phyloP scores from a whole-genome alignment of 2,113 vertebrate species.

The Rhipidura dahli region DNA sequence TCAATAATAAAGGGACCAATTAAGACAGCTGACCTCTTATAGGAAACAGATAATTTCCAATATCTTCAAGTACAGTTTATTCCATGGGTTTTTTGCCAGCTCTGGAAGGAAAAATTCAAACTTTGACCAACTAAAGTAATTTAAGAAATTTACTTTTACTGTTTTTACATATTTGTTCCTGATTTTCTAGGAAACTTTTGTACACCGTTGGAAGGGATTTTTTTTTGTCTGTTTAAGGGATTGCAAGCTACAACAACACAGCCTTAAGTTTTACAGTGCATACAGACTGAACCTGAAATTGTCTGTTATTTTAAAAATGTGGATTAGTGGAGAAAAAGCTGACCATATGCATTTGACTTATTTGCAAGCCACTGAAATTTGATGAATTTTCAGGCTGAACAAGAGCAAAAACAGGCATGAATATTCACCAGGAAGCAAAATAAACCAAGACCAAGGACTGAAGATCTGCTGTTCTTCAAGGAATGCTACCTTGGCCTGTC shows the following conservation, averaged over 20 bases:
- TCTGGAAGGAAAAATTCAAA: neutral
- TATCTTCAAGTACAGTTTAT: neutral
- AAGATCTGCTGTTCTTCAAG: neutral
- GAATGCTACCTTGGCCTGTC: neutral
- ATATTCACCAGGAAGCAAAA: neutral
- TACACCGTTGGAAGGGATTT: neutral
- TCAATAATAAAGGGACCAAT: neutral
- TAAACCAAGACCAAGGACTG: neutral
- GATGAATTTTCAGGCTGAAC: neutral
- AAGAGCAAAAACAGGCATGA: fast-evolving
- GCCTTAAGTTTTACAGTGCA: neutral
- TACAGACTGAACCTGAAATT: neutral
- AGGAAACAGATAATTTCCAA: neutral
- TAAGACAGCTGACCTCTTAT: neutral
- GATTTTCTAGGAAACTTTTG: neutral
- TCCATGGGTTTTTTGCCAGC: neutral
- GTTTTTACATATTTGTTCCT: neutral
- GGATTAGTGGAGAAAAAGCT: neutral
- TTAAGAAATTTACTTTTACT: neutral
- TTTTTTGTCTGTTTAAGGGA: neutral
- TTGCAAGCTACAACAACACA: neutral
- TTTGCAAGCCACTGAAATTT: neutral
- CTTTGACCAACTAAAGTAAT: neutral
- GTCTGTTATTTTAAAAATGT: neutral
- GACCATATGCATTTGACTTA: fast-evolving